A percentile compares a stretch with the other conserved stretches of the same genome.
Conservation (phyloP, 2,888 invertebrate species). For the Amblyjoppa proteus region DNA sequence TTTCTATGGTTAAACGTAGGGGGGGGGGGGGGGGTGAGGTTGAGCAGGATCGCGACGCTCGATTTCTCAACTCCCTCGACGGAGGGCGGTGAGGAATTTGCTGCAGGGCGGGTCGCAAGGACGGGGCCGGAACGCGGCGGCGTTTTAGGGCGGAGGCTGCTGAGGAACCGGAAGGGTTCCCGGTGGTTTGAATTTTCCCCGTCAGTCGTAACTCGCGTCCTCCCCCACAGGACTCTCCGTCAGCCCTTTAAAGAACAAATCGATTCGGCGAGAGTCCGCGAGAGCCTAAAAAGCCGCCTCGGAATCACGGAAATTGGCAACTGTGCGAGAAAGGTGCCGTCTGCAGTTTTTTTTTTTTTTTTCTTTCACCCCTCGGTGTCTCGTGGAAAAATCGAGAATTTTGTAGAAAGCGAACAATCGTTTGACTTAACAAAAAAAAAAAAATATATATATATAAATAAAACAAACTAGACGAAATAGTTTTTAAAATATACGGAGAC, state of each 20-base stretch:
- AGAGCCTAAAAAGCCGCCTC: slow-evolving; percentile 38
- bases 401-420: too few relatives aligned
- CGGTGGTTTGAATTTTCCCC: slow-evolving; percentile 62
- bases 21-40: slow-evolving; percentile 13
- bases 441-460: too few relatives aligned
- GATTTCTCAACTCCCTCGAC: slow-evolving; percentile 51
- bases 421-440: background rate
- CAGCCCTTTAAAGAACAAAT: slow-evolving; percentile 62
- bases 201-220: slow-evolving; percentile 60
- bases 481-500: background rate
- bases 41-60: slow-evolving; percentile 60
- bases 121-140: slow-evolving; percentile 14
- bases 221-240: slow-evolving; percentile 47
- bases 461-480: background rate
- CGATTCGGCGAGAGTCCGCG: slow-evolving; percentile 50
- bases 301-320: slow-evolving; percentile 54
- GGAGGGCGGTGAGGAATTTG: slow-evolving; percentile 46
- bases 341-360: background rate
- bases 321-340: slow-evolving; percentile 3
- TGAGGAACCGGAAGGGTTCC: slow-evolving; percentile 61
- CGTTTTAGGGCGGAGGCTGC: slow-evolving; percentile 33
- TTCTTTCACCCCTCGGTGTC: background rate
- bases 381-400: background rate
- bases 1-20: slow-evolving; percentile 27
- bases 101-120: slow-evolving; percentile 19